A percentile compares a stretch with the other conserved stretches of the same genome.
These are phyloP conservation scores for Lagocephalus sceleratus DNA, from an alignment of 2,797 vertebrate species.

Conservation along the genomic window DNA sequence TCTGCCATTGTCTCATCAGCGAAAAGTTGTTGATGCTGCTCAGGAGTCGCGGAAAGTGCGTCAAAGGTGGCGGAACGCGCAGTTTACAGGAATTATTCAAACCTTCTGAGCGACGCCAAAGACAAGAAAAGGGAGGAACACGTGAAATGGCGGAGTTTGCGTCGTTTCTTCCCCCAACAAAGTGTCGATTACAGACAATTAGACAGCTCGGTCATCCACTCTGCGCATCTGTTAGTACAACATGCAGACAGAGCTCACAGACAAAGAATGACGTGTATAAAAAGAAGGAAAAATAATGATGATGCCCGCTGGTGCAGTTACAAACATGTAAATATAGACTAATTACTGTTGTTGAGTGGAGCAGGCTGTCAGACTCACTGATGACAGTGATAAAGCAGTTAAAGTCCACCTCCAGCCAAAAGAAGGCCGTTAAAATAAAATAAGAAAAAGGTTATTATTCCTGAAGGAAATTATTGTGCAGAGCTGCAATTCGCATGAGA, in stretches of 20 bases:
- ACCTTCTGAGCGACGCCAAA: background rate
- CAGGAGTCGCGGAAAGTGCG: constrained; percentile 30
- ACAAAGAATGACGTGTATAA: too few species aligned
- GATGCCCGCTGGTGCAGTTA: background rate
- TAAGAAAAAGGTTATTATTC: too few species aligned
- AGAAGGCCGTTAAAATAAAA: too few species aligned
- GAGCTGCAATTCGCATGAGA: too few species aligned
- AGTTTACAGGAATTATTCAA: too few species aligned
- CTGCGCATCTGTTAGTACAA: constrained; percentile 17
- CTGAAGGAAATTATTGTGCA: too few species aligned
- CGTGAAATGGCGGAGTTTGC: constrained; percentile 1
- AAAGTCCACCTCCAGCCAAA: too few species aligned
- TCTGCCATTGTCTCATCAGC: constrained; percentile 87
- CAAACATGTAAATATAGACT: background rate
- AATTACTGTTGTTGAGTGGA: constrained; percentile 17
- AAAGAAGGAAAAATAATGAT: too few species aligned
- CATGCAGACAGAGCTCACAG: too few species aligned
- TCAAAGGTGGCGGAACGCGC: background rate
- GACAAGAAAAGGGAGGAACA: background rate
- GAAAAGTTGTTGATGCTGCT: constrained; percentile 81
- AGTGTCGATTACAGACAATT: background rate
- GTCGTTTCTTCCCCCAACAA: background rate
- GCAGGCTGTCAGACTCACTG: constrained; percentile 39
- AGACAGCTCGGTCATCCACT: constrained; percentile 21
- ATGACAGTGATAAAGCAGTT: too few species aligned